Conservation (phyloP, 2,113 vertebrate species). For the Apteryx mantelli region DNA sequence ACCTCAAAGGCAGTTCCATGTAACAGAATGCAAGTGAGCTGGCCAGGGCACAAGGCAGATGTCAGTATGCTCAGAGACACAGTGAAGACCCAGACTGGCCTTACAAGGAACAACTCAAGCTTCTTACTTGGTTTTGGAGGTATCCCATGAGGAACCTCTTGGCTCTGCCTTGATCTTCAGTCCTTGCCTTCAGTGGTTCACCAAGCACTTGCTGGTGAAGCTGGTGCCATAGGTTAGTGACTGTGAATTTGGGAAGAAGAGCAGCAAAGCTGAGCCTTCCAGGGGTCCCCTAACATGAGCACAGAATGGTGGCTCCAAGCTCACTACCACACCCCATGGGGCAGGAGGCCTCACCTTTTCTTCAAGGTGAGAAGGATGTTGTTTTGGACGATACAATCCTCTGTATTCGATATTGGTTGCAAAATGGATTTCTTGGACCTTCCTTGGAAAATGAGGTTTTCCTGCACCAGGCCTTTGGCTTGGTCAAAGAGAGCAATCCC, state of each 20-base stretch:
- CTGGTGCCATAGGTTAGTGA: not conserved
- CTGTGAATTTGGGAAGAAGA: not conserved
- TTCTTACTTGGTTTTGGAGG: not conserved
- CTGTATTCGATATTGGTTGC: conserved; percentile 73
- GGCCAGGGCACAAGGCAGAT: not conserved
- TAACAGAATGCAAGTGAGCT: not conserved
- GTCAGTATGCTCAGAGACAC: not conserved
- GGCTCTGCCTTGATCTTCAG: not conserved
- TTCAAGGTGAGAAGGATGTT: conserved; percentile 84
- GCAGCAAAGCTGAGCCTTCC: not conserved
- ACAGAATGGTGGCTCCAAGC: not conserved
- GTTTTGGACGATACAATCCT: conserved; percentile 82
- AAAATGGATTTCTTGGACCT: conserved; percentile 82
- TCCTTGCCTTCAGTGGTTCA: not conserved
- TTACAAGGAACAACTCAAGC: not conserved
- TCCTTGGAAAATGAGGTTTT: conserved; percentile 91
- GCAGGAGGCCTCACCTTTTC: conserved; percentile 38
- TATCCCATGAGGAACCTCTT: not conserved
- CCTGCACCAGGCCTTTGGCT: conserved; percentile 85
- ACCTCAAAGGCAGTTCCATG: not conserved
- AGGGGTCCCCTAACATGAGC: not conserved
- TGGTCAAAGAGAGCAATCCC: conserved; percentile 85
- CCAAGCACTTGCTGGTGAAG: rapidly evolving
- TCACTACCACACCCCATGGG: not conserved
- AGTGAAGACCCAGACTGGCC: rapidly evolving